Evolutionary conservation across 2,888 invertebrate species (phyloP).

Genomic region (Ormyrus nitidulus): DNA sequence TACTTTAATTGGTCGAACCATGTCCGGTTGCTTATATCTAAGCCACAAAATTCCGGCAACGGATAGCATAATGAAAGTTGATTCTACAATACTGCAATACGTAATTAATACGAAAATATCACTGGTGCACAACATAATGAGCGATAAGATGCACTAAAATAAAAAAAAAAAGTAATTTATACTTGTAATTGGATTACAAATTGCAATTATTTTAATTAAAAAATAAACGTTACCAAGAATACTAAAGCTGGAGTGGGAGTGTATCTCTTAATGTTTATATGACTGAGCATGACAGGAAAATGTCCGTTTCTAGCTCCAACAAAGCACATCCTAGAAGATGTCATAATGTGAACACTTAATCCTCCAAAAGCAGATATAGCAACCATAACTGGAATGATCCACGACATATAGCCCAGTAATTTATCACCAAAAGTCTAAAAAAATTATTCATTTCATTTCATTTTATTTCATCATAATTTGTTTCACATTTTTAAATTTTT

Average conservation of each 20-base stretch:
- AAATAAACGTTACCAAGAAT: slow-evolving; percentile 81
- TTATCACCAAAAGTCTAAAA: slow-evolving; percentile 88
- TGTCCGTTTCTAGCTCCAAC: slow-evolving; percentile 94
- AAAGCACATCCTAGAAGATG: slow-evolving; percentile 93
- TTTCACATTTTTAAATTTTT: slow-evolving; percentile 11
- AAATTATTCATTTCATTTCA: slow-evolving; percentile 4
- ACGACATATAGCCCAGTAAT: slow-evolving; percentile 84
- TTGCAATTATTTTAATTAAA: slow-evolving; percentile 13
- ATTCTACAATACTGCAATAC: slow-evolving; percentile 94
- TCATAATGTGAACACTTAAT: slow-evolving; percentile 95
- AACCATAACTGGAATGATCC: slow-evolving; percentile 93
- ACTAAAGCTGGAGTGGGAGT: slow-evolving; percentile 89
- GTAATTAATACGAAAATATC: slow-evolving; percentile 92
- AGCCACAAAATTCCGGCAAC: slow-evolving; percentile 91
- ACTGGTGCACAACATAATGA: slow-evolving; percentile 89
- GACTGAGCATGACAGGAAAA: slow-evolving; percentile 87
- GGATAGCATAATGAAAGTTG: slow-evolving; percentile 92
- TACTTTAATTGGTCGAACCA: slow-evolving; percentile 91
- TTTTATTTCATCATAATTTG: slow-evolving; percentile 26
- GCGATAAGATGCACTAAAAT: slow-evolving; percentile 87
- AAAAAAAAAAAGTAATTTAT: slow-evolving; percentile 56
- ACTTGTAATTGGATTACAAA: not conserved
- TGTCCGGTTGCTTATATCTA: slow-evolving; percentile 86
- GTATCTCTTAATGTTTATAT: slow-evolving; percentile 85
- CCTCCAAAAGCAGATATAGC: slow-evolving; percentile 95